Percentiles rank a stretch among this genome's conserved stretches.
Conservation (phyloP, 2,888 invertebrate genomes). For the Odontomyia ornata region DNA sequence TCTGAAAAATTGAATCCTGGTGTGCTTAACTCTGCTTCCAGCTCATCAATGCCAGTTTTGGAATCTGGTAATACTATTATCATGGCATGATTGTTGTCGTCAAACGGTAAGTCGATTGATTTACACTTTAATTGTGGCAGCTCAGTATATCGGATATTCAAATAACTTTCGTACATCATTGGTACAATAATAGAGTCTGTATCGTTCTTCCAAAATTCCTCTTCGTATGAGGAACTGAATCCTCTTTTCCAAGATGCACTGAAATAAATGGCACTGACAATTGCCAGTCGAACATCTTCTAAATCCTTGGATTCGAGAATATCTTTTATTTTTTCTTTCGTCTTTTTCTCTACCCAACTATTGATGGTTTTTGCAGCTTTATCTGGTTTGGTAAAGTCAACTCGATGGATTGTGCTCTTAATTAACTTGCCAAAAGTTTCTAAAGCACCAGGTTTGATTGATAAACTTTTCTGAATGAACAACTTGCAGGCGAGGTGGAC, state of each 20-base stretch:
- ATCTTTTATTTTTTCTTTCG: conserved; percentile 79
- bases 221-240: not conserved
- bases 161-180: not conserved
- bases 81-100: conserved; percentile 73
- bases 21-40: conserved; percentile 70
- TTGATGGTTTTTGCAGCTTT: conserved; percentile 72
- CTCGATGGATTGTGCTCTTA: conserved; percentile 61
- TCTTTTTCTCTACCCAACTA: conserved; percentile 77
- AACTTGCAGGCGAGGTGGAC: not conserved
- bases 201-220: conserved; percentile 13
- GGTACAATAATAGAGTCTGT: not conserved
- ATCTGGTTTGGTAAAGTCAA: conserved; percentile 68
- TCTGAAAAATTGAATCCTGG: conserved; percentile 59
- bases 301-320: conserved; percentile 69
- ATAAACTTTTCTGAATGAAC: not conserved
- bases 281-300: conserved; percentile 65
- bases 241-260: conserved; percentile 63
- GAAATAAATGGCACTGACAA: conserved; percentile 81
- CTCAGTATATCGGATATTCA: conserved; percentile 62
- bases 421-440: not conserved
- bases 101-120: conserved; percentile 75
- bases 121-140: conserved; percentile 64
- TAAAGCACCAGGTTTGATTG: not conserved
- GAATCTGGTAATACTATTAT: conserved; percentile 75
- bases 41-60: conserved; percentile 69